Base-by-base conservation (phyloP, 2,888 invertebrate genomes). In the Bursaphelenchus okinawaensis region DNA sequence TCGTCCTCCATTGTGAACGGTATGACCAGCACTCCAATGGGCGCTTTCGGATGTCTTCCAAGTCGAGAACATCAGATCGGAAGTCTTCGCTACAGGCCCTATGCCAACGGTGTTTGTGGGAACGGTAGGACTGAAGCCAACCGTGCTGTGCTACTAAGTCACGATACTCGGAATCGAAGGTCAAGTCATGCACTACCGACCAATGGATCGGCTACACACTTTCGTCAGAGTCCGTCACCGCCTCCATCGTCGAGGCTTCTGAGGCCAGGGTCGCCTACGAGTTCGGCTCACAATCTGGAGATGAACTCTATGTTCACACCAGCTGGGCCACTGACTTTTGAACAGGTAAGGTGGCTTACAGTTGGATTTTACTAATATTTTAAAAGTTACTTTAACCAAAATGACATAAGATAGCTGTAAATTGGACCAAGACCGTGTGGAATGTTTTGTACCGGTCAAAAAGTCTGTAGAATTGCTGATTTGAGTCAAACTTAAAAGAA, bases 261-360 rank as follows among this genome's bases (percentile, higher is more conserved):
- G 26, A 51, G 55, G 31, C 28, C 23, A 22, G 22, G 19, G 26
- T 24, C 65, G 1, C 69, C 62, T 6, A 52, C 63, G 0, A 26
- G 23, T 12, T 31, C 51, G 8, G 50, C 27, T n/a, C 55, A 56
- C 29, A 24, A 28, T 24, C 62, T 55, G 22, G 69, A 20, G 20
- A 57, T 27, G 28, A 50, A 63, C 52, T 29, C 50, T 26, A 61
- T 55, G n/a, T 29, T 52, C n/a, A 54, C 28, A 16, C 68, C 26
- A 23, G 56, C 28, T 8, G 23, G 67, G 19, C 79, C 78, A 12
- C 66, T 79, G 22, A 76, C 75, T 8, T 74, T 78, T 26, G 77
- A 78, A 55, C 76, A 78, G 70, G 77, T 78, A 59, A 54, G 23
- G 12, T 19, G 19, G 54, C 54, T 19, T 1, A n/a, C 12, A 3